These are phyloP conservation scores for Ciconia maguari DNA, from an alignment of 2,113 vertebrate species.

Conservation along the genomic window DNA sequence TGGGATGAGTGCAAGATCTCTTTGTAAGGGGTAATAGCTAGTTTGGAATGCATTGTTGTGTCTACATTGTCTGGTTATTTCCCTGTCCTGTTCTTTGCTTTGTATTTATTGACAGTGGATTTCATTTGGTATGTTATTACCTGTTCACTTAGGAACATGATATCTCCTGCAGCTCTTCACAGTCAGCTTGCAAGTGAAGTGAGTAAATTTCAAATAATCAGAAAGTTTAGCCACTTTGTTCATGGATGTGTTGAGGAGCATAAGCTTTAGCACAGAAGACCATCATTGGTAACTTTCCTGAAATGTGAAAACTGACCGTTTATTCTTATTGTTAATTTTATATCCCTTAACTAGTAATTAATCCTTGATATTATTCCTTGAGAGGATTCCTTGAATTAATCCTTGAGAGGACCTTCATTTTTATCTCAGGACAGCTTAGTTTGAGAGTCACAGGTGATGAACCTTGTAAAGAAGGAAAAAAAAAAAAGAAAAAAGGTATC, in stretches of 20 bases:
- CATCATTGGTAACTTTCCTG: not conserved
- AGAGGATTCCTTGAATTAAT: not conserved
- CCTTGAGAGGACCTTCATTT: not conserved
- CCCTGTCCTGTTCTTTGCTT: not conserved
- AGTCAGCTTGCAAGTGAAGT: not conserved
- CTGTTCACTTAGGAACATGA: not conserved
- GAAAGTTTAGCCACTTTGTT: not conserved
- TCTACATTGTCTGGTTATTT: not conserved
- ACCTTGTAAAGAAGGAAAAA: not conserved
- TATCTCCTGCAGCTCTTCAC: not conserved
- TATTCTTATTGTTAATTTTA: not conserved
- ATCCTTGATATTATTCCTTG: not conserved
- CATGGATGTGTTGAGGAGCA: not conserved
- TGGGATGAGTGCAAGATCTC: not conserved
- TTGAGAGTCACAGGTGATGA: not conserved
- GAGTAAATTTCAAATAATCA: not conserved
- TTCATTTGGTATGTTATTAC: not conserved
- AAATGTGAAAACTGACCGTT: not conserved
- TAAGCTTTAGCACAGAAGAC: not conserved
- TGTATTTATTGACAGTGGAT: not conserved
- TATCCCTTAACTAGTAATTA: not conserved
- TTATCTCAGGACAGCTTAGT: not conserved
- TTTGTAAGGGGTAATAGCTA: not conserved
- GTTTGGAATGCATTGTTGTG: not conserved
- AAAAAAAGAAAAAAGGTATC: not conserved